A percentile compares a stretch with the other conserved stretches of the same genome.
Conservation (phyloP, 92 coral and sea anemone species). For the Phenganax subtilis region DNA sequence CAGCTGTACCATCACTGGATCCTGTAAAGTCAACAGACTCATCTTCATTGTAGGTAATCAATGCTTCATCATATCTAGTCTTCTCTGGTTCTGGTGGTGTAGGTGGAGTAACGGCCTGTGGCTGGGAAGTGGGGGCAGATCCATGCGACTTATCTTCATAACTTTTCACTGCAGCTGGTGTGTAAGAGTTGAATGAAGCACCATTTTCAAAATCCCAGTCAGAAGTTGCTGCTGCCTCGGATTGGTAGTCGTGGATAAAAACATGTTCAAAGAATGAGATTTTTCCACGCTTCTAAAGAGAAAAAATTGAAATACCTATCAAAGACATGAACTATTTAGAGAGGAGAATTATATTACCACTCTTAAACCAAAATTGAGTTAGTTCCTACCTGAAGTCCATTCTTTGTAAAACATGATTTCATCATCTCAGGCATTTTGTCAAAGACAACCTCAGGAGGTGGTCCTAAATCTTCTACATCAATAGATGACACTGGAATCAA, state of each 20-base stretch:
- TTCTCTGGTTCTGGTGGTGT: background rate
- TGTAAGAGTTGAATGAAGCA: constrained; percentile 26
- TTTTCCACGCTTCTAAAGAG: constrained; percentile 24
- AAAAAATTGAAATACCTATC: background rate
- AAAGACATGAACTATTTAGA: background rate
- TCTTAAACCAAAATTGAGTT: background rate
- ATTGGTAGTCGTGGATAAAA: constrained; percentile 38
- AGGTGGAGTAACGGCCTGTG: background rate
- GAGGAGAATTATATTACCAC: background rate
- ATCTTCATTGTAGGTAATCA: constrained; percentile 69
- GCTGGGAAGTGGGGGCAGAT: background rate
- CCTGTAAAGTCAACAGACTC: constrained; percentile 75
- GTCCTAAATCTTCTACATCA: constrained; percentile 24
- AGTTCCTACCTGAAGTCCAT: constrained; percentile 5
- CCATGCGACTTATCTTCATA: background rate
- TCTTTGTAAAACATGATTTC: constrained; percentile 19
- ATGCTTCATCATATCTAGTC: constrained; percentile 17
- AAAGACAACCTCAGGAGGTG: constrained; percentile 34
- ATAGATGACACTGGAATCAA: constrained; percentile 34
- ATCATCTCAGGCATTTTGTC: constrained; percentile 13
- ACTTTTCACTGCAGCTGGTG: constrained; percentile 22
- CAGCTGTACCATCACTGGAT: constrained; percentile 63
- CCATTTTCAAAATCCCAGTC: constrained; percentile 42
- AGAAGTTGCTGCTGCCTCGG: constrained; percentile 22
- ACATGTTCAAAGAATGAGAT: constrained; percentile 38